Conservation (phyloP, 2,888 invertebrate genomes). For the Diplolepis rosae region DNA sequence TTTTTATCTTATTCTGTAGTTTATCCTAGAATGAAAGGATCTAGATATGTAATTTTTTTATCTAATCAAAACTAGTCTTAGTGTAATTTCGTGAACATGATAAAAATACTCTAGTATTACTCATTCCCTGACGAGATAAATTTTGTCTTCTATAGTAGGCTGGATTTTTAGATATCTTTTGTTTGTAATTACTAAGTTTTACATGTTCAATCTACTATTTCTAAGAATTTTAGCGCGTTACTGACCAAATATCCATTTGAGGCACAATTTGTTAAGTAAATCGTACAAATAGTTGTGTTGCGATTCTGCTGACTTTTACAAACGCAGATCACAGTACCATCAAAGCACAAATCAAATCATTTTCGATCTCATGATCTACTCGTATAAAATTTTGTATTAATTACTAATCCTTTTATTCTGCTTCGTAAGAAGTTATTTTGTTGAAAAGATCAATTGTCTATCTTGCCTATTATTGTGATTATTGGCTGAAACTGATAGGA, state of each 20-base stretch:
- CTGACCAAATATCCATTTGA: conserved; percentile 1
- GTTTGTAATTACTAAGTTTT: background rate
- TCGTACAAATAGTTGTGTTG: conserved; percentile 16
- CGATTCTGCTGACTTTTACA: conserved; percentile 3
- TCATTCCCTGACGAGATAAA: background rate
- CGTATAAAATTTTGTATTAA: background rate
- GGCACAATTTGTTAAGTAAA: background rate
- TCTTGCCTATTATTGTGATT: background rate
- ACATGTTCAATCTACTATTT: too few relatives aligned
- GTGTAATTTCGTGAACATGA: background rate
- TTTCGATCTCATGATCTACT: conserved; percentile 1
- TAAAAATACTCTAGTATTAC: background rate
- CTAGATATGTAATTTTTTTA: background rate
- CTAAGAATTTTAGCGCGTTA: background rate
- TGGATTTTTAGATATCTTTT: background rate
- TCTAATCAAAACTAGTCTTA: background rate
- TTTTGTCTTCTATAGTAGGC: background rate
- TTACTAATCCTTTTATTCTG: background rate
- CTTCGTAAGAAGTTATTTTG: background rate
- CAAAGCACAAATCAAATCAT: conserved; percentile 26
- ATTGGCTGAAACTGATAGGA: background rate
- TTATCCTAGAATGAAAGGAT: background rate
- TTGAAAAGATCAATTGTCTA: background rate
- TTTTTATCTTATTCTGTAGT: background rate
- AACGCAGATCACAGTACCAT: conserved; percentile 12